Conservation (phyloP, 1,140 invertebrate species). For the Thaumetopoea pityocampa region DNA sequence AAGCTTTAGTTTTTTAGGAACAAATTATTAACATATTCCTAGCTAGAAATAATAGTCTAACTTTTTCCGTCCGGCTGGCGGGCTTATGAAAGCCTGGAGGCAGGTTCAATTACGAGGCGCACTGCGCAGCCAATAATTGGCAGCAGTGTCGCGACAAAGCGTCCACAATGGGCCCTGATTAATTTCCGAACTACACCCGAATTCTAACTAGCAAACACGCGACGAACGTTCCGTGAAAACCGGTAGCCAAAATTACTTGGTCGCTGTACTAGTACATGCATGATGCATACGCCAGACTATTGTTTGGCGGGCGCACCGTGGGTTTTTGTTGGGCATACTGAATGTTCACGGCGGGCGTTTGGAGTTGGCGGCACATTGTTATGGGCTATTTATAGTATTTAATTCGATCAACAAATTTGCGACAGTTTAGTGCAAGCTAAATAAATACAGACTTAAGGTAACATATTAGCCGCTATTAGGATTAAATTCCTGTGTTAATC, state of each 20-base stretch:
- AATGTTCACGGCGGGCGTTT: constrained; percentile 11
- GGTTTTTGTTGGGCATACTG: constrained; percentile 14
- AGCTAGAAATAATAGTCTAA: constrained; percentile 3
- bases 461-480: too few species aligned
- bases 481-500: too few species aligned
- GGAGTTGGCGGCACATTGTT: not conserved
- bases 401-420: not conserved
- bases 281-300: constrained; percentile 25
- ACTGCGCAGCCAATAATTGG: constrained; percentile 63
- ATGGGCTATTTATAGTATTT: not conserved
- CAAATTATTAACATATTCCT: too few species aligned
- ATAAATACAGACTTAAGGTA: too few species aligned
- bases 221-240: constrained; percentile 36
- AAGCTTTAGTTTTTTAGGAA: too few species aligned
- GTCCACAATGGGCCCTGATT: constrained; percentile 67
- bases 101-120: constrained; percentile 58
- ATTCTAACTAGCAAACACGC: constrained; percentile 71
- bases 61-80: constrained; percentile 17
- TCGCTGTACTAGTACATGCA: constrained; percentile 34
- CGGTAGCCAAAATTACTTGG: constrained; percentile 41
- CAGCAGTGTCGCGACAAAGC: constrained; percentile 63
- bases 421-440: not conserved
- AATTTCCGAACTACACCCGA: constrained; percentile 72
- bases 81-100: constrained; percentile 43
- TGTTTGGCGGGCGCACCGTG: constrained; percentile 17